Conservation (phyloP, 92 coral and sea anemone genomes). For the Siderastrea siderea region DNA sequence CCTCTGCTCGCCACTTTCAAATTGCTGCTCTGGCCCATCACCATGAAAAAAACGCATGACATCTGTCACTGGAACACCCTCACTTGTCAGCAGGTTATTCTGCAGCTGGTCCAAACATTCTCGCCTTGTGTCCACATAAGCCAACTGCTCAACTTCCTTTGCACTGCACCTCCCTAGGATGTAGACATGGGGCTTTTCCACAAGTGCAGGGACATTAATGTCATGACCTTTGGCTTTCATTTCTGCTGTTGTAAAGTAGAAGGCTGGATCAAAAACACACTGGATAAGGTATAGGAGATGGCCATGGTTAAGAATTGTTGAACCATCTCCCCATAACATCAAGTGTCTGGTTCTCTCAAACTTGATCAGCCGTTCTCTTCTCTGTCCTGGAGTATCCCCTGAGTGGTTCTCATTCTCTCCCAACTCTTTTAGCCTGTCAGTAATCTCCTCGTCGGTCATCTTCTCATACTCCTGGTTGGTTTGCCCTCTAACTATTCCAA, state of each 20-base stretch:
- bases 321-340: conserved; percentile 34
- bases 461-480: conserved; percentile 8
- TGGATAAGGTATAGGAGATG: conserved; percentile 23
- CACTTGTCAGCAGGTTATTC: conserved; percentile 16
- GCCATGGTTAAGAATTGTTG: conserved; percentile 41
- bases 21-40: conserved; percentile 44
- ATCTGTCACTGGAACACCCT: conserved; percentile 21
- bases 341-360: conserved; percentile 43
- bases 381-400: conserved; percentile 11
- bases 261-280: conserved; percentile 51
- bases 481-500: conserved; percentile 4
- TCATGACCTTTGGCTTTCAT: conserved; percentile 8
- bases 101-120: conserved; percentile 43
- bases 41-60: conserved; percentile 48
- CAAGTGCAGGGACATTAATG: conserved; percentile 46
- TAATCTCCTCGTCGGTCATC: conserved; percentile 3
- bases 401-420: background rate
- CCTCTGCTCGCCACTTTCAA: conserved; percentile 48
- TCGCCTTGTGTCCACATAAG: conserved; percentile 44
- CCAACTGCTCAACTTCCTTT: conserved; percentile 48
- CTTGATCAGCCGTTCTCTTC: conserved; percentile 22
- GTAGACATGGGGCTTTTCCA: conserved; percentile 52
- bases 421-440: conserved; percentile 3
- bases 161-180: conserved; percentile 56
- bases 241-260: conserved; percentile 44